Percentiles rank a stretch among this genome's conserved stretches.
These are phyloP conservation scores for Dicranocentrus wangi DNA, from an alignment of 2,888 invertebrate species.

Conservation along the genomic window DNA sequence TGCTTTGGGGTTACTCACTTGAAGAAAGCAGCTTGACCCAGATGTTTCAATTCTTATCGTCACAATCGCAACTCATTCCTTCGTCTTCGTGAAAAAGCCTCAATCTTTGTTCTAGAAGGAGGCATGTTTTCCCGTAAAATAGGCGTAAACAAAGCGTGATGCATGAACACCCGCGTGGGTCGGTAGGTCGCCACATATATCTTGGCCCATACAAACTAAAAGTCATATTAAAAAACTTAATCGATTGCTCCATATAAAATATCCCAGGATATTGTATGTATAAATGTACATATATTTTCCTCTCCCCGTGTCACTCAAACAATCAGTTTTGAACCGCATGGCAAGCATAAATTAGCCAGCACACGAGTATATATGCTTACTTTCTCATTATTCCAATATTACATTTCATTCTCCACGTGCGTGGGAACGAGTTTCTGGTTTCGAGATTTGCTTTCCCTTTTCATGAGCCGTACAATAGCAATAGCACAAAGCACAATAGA, in stretches of 20 bases:
- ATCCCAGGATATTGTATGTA: too few relatives aligned
- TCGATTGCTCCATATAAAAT: too few relatives aligned
- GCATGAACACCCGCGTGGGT: too few relatives aligned
- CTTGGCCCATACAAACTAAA: too few relatives aligned
- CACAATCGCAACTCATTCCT: not conserved
- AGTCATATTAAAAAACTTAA: too few relatives aligned
- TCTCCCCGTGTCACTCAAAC: too few relatives aligned
- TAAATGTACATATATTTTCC: not conserved
- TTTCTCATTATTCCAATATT: not conserved
- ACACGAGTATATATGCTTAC: not conserved
- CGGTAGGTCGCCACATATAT: too few relatives aligned
- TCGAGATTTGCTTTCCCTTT: too few relatives aligned
- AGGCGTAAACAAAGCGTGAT: too few relatives aligned
- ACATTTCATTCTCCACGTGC: not conserved
- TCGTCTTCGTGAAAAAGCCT: not conserved
- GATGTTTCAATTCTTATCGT: conserved; percentile 41
- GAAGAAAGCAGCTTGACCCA: conserved; percentile 51
- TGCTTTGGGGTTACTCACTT: conserved; percentile 13
- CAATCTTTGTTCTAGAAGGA: conserved; percentile 16
- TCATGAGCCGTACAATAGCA: too few relatives aligned
- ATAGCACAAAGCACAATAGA: too few relatives aligned
- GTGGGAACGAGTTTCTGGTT: conserved; percentile 10
- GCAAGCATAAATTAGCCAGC: conserved; percentile 19
- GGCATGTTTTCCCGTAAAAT: not conserved
- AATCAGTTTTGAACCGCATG: conserved; percentile 1